These are phyloP conservation scores for Acanthaster planci DNA, from an alignment of 35 echinoderm and acorn worm genomes.

Conservation along the genomic window DNA sequence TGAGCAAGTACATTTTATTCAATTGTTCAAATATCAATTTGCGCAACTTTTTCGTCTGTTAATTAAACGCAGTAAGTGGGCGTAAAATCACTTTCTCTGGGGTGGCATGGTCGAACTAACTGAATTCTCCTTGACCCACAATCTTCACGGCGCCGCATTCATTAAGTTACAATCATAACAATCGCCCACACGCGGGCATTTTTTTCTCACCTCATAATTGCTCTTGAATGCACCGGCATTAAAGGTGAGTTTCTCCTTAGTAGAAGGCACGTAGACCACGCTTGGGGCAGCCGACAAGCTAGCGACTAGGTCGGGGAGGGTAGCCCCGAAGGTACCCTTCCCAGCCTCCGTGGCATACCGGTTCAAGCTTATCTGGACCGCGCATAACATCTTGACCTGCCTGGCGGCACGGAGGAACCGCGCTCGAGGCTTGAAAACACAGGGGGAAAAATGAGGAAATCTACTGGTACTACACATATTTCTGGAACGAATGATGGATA, in stretches of 20 bases:
- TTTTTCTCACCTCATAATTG: conserved; percentile 79
- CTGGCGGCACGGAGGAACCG: conserved; percentile 67
- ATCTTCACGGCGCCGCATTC: too few species aligned
- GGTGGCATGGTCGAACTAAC: too few species aligned
- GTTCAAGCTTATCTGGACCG: conserved; percentile 78
- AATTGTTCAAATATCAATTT: too few species aligned
- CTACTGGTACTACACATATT: too few species aligned
- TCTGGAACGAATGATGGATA: too few species aligned
- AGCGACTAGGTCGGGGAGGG: conserved; percentile 71
- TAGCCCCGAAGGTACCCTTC: conserved; percentile 64
- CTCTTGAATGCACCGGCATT: conserved; percentile 72
- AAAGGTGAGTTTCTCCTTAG: conserved; percentile 78
- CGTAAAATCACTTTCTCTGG: too few species aligned
- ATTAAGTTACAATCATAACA: too few species aligned
- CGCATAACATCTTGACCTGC: conserved; percentile 85
- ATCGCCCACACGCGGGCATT: background rate
- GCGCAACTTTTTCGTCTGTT: too few species aligned
- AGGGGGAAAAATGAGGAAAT: too few species aligned
- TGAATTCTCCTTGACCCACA: too few species aligned
- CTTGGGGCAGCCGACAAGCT: conserved; percentile 47
- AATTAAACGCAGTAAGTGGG: too few species aligned
- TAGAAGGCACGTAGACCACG: conserved; percentile 60
- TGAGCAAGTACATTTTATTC: too few species aligned
- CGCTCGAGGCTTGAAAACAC: conserved; percentile 51
- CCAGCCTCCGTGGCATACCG: conserved; percentile 77